Evolutionary conservation across 2,797 vertebrate genomes (phyloP), one percentile per base, ranked within the genome.

Genomic region (Halcyon smyrnensis): DNA sequence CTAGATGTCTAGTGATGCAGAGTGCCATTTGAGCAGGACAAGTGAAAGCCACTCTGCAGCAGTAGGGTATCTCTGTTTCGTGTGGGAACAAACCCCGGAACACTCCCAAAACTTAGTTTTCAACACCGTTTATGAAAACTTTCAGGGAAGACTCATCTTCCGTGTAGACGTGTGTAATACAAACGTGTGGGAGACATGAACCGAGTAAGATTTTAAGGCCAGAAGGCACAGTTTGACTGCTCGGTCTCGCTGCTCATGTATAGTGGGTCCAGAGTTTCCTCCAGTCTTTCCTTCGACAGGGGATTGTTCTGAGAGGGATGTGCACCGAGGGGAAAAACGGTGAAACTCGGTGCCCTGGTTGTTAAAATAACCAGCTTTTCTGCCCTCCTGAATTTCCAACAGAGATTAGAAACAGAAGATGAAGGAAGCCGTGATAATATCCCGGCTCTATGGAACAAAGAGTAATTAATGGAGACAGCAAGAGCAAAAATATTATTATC

Each of bases 21-120:
- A 95, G 93, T 95, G 97, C 95, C 48, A 78, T 98, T 98, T 96
- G 98, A 68, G 85, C 56, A 67, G 87, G 77, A 98, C 97, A 98
- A 98, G 95, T 93, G 95, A 97, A 97, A 97, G 90, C 2, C n/a
- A 62, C 96, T 96, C 97, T 97, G 91, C 95, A 80, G 60, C 90
- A 91, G 57, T 46, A 83, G 78, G 62, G 39, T 87, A 41, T 77
- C 74, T 87, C 91, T 82, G 92, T 67, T 64, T 91, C 89, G 67
- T n/a, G 45, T 70, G 85, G 65, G 51, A 87, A 28, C 56, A 70
- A 83, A 43, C 7, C 12, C 2, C 4, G 24, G 43, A 73, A 14
- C 11, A 15, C 9, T 60, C 36, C 45, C 46, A 20, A 90, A 74
- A 83, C 51, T 84, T 45, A 18, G 51, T 88, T 80, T 96, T 84